Evolutionary conservation across 2,888 invertebrate species (phyloP).

Genomic region (Leptopilina myrica): DNA sequence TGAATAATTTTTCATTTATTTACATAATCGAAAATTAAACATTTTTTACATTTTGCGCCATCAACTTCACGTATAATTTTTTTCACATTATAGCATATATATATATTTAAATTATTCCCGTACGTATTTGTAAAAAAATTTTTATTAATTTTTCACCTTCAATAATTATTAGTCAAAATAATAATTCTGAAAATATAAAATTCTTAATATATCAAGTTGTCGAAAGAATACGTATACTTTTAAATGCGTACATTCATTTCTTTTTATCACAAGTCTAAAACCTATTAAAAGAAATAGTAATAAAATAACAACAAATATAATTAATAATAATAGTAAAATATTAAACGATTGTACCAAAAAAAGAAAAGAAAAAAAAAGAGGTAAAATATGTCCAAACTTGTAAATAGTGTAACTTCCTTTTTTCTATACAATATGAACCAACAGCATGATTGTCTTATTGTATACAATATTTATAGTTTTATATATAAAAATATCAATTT

Average conservation of each 20-base stretch:
- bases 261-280: background rate
- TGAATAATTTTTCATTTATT: constrained; percentile 44
- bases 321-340: background rate
- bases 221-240: background rate
- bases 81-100: too few relatives aligned
- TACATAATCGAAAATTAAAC: background rate
- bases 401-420: background rate
- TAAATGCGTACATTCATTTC: background rate
- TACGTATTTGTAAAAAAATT: background rate
- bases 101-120: background rate
- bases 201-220: too few relatives aligned
- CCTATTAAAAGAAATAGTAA: background rate
- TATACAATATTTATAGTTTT: background rate
- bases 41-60: too few relatives aligned
- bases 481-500: constrained; percentile 5
- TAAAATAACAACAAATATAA: background rate
- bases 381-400: background rate
- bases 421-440: background rate
- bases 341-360: background rate
- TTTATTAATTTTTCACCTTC: background rate
- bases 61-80: too few relatives aligned
- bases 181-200: too few relatives aligned
- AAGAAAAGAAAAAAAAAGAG: too few relatives aligned
- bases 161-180: too few relatives aligned
- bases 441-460: background rate